Conservation (phyloP, 2,888 invertebrate genomes). For the Baccha elongata region DNA sequence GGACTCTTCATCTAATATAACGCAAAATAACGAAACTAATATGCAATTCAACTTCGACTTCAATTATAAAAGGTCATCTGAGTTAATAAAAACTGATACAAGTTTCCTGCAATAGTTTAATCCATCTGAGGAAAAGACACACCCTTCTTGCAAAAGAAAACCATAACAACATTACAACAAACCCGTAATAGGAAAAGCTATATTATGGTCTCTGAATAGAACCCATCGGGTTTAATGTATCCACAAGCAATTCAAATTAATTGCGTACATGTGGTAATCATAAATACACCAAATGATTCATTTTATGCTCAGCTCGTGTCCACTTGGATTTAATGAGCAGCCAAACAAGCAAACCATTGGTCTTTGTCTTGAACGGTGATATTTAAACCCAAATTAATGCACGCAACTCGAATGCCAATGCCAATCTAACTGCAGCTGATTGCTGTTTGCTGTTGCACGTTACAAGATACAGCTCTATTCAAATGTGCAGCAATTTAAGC, state of each 20-base stretch:
- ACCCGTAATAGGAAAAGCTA: not conserved
- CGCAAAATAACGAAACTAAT: no score
- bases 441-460: conserved; percentile 19
- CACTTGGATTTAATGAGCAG: conserved; percentile 39
- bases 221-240: conserved; percentile 1
- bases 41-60: no score
- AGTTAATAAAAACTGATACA: no score
- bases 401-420: conserved; percentile 58
- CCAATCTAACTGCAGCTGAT: conserved; percentile 43
- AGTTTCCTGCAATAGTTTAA: no score
- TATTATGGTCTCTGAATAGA: not conserved
- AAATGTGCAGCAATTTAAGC: conserved; percentile 48
- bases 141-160: no score
- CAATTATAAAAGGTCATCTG: no score
- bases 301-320: conserved; percentile 37
- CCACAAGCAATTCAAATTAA: conserved; percentile 41
- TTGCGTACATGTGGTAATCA: conserved; percentile 22
- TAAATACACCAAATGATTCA: conserved; percentile 53
- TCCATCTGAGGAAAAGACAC: not conserved
- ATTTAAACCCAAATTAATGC: conserved; percentile 58
- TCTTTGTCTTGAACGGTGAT: conserved; percentile 42
- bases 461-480: conserved; percentile 30
- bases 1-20: no score
- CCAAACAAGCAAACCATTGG: conserved; percentile 26
- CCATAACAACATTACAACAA: not conserved